phyloP scores from a whole-genome alignment of 2,888 invertebrate species.

The Trypoxylon attenuatum region DNA sequence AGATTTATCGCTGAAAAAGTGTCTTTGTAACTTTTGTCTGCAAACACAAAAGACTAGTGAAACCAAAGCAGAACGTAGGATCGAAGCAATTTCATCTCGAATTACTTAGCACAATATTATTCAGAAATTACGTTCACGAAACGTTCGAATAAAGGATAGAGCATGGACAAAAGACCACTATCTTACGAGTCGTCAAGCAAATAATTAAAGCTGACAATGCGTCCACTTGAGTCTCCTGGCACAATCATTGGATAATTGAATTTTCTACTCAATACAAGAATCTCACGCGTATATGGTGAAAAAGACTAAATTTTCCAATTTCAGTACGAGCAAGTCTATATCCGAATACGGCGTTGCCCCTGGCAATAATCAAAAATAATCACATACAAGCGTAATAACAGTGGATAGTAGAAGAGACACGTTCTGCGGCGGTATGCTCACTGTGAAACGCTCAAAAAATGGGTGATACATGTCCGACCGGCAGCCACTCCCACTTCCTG shows the following conservation, averaged over 20 bases:
- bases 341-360: background rate
- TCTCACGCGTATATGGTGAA: background rate
- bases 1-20: too few species aligned
- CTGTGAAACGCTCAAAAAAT: slow-evolving; percentile 8
- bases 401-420: background rate
- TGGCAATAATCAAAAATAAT: background rate
- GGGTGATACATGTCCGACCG: background rate
- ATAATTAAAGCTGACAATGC: too few species aligned
- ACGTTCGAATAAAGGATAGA: too few species aligned
- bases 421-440: slow-evolving; percentile 12
- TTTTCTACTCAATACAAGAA: too few species aligned
- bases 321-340: background rate
- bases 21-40: slow-evolving; percentile 21
- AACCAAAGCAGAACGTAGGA: slow-evolving; percentile 43
- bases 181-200: too few species aligned
- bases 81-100: slow-evolving; percentile 44
- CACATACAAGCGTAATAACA: background rate
- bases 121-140: too few species aligned
- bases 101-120: slow-evolving; percentile 22
- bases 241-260: too few species aligned
- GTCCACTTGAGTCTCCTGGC: too few species aligned
- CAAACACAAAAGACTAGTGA: slow-evolving; percentile 39
- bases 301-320: background rate
- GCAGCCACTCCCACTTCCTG: slow-evolving; percentile 35
- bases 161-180: too few species aligned